These are phyloP conservation scores for Drosophila baimaii DNA, from an alignment of 1,140 invertebrate species.

Conservation along the genomic window DNA sequence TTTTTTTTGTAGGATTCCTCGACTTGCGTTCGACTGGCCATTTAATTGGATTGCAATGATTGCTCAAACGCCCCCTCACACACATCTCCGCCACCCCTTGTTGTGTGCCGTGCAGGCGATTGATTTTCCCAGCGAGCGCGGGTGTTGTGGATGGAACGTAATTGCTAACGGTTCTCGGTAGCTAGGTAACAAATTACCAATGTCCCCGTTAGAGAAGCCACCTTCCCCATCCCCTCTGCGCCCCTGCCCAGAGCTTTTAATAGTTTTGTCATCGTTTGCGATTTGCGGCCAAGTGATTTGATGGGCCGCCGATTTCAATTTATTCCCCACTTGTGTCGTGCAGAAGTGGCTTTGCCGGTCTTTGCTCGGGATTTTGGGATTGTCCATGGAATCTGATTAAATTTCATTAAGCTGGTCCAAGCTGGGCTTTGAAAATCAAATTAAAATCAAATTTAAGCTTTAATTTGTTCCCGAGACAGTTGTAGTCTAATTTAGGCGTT, in stretches of 20 bases:
- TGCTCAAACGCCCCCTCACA: constrained; percentile 36
- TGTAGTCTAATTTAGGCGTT: no score
- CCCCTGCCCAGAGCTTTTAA: constrained; percentile 43
- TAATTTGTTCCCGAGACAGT: not conserved
- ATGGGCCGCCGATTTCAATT: constrained; percentile 19
- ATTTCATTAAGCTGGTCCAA: not conserved
- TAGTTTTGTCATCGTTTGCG: constrained; percentile 59
- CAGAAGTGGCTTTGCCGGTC: constrained; percentile 21
- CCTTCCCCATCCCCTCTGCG: not conserved
- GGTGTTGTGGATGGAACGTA: constrained; percentile 29
- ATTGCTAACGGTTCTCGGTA: constrained; percentile 37
- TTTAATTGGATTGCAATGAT: constrained; percentile 73
- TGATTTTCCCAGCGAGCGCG: constrained; percentile 62
- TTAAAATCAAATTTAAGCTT: not conserved
- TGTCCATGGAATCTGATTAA: constrained; percentile 20
- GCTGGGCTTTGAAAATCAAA: not conserved
- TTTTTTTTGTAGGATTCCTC: constrained; percentile 7
- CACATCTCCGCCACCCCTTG: not conserved
- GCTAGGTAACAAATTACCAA: constrained; percentile 50
- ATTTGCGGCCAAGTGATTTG: constrained; percentile 33
- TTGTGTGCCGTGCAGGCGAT: constrained; percentile 33
- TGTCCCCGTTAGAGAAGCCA: constrained; percentile 11
- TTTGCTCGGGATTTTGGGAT: constrained; percentile 19
- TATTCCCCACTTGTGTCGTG: constrained; percentile 19
- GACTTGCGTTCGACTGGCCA: constrained; percentile 35